Evolutionary conservation across 2,888 invertebrate genomes (phyloP), one percentile per base, ranked within the genome.

Genomic region (Leptinotarsa juncta): DNA sequence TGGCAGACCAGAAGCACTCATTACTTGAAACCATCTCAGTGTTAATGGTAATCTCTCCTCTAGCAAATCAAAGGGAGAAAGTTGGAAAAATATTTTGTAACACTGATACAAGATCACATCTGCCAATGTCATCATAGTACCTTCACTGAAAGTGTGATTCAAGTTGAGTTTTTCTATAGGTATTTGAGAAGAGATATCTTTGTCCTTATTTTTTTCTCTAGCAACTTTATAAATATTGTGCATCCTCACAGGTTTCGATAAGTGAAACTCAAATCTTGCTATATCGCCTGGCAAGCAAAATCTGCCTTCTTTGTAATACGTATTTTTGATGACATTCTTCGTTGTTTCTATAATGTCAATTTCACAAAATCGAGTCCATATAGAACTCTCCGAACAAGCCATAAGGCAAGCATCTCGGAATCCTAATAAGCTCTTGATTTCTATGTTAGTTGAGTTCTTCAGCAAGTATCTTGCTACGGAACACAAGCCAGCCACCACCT

Each of bases 311-410:
- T 75, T 60, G 51, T 79, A 81, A 20, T 81, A 79, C 20, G 80
- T 23, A 12, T 78, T 68, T 20, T 74, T 72, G 23, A 89, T 80
- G 67, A 91, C 80, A n/a, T 88, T 83, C 76, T 90, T 90, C 0
- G 93, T 88, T 1, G 93, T 90, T 70, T 88, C 86, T 15, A 94
- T 90, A 62, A 96, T 89, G 84, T 96, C 95, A 4, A 95, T 90
- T 89, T 97, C 97, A 89, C 97, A 97, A 86, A 96, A 96, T 83
- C 94, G 94, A 0, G 97, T 97, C 97, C 97, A 97, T 55, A 95
- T 90, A 12, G 96, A 96, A 12, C 92, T 91, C 88, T 96, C 96
- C 42, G 95, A 93, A 70, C 96, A 95, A 2, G 96, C 94, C 82
- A 94, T 90, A 16, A 97, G 89, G 83, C 96, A 96, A 70, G 94